A percentile compares a stretch with the other conserved stretches of the same genome.
Evolutionary conservation across 2,113 vertebrate species (phyloP).

Genomic region (Rhinolophus sinicus): DNA sequence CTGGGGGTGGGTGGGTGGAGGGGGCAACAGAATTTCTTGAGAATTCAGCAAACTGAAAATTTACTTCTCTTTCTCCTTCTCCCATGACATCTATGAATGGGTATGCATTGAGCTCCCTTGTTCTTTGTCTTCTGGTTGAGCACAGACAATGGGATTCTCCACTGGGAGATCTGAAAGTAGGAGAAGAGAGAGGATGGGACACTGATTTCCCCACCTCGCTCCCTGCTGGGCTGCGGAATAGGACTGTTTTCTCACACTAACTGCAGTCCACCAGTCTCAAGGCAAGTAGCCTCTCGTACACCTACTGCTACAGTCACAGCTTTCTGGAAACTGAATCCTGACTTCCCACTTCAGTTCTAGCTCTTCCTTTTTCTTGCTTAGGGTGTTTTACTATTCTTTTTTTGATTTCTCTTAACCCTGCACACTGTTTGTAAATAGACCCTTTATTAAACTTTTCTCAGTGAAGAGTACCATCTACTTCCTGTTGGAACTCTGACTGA

Average conservation of each 20-base stretch:
- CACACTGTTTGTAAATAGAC: not conserved
- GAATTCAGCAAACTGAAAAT: not conserved
- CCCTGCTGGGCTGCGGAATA: not conserved
- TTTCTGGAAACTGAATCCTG: not conserved
- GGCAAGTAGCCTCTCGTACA: not conserved
- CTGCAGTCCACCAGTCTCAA: not conserved
- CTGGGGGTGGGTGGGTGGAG: not conserved
- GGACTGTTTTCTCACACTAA: not conserved
- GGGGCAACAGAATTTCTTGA: not conserved
- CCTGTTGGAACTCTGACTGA: not conserved
- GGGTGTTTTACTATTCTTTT: not conserved
- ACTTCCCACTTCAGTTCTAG: not conserved
- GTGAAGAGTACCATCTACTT: not conserved
- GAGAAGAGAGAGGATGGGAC: not conserved
- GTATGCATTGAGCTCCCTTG: no score
- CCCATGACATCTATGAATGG: not conserved
- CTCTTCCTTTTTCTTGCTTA: not conserved
- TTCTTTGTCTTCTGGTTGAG: not conserved
- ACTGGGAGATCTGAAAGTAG: not conserved
- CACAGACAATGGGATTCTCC: not conserved
- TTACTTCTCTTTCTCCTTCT: not conserved
- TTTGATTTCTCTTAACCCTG: not conserved
- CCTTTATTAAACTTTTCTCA: not conserved
- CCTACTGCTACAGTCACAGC: not conserved
- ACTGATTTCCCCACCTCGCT: not conserved